Evolutionary conservation across 2,113 vertebrate species (phyloP).

Genomic region (Triplophysa siluroides): DNA sequence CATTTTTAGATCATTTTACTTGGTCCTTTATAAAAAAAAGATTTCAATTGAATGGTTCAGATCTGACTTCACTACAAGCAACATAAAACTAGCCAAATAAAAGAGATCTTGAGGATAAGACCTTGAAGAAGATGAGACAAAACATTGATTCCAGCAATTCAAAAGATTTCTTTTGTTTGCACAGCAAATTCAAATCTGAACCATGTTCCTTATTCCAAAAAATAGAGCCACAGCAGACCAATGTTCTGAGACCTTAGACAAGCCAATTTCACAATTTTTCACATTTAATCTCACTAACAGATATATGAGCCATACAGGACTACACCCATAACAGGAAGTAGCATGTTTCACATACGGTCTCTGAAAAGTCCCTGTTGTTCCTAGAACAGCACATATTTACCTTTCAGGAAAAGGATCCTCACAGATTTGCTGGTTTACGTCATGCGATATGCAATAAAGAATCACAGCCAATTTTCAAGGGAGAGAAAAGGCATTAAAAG

Average conservation of each 20-base stretch:
- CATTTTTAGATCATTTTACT: too few relatives aligned
- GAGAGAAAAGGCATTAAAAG: background rate
- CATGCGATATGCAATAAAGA: background rate
- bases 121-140: background rate
- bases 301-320: slow-evolving; percentile 1
- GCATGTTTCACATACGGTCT: slow-evolving; percentile 9
- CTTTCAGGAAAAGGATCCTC: slow-evolving; percentile 2
- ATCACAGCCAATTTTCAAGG: background rate
- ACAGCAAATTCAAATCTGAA: background rate
- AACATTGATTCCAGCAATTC: background rate
- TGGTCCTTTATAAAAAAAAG: background rate
- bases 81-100: background rate
- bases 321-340: slow-evolving; percentile 27
- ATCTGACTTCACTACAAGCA: background rate
- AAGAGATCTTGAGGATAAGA: background rate
- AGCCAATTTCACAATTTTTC: background rate
- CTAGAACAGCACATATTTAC: slow-evolving; percentile 6
- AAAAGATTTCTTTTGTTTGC: background rate
- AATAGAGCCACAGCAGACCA: background rate
- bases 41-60: background rate
- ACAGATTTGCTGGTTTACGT: background rate
- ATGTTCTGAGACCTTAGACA: background rate
- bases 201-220: background rate
- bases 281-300: slow-evolving; percentile 6
- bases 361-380: background rate